These are phyloP conservation scores for Caenorhabditis inopinata DNA, from an alignment of 1,140 invertebrate genomes.

Conservation along the genomic window DNA sequence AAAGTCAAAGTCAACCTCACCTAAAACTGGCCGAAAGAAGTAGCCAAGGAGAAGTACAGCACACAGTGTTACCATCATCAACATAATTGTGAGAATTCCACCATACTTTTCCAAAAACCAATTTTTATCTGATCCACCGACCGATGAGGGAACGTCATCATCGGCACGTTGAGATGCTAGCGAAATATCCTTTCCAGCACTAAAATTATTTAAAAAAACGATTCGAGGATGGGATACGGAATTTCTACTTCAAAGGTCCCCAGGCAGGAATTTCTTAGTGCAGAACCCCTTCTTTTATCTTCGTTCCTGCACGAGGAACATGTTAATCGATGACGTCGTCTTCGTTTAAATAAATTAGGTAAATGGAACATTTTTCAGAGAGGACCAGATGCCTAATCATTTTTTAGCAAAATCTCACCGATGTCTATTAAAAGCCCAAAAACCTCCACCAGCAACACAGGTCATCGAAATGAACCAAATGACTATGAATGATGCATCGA, in stretches of 20 bases:
- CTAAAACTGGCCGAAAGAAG: conserved; percentile 58
- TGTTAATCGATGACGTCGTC: too few species aligned
- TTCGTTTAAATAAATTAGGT: too few species aligned
- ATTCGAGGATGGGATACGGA: not conserved
- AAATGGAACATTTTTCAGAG: too few species aligned
- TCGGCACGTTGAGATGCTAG: not conserved
- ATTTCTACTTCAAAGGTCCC: too few species aligned
- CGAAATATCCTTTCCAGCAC: conserved; percentile 24
- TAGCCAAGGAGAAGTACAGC: conserved; percentile 56
- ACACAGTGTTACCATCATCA: conserved; percentile 53
- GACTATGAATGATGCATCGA: conserved; percentile 48
- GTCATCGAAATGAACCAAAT: conserved; percentile 54
- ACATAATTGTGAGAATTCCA: conserved; percentile 45
- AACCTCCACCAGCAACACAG: conserved; percentile 47
- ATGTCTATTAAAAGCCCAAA: conserved; percentile 44
- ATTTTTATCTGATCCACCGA: conserved; percentile 18
- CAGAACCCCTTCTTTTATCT: too few species aligned
- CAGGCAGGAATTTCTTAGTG: too few species aligned
- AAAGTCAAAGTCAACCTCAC: conserved; percentile 40
- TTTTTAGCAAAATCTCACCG: too few species aligned
- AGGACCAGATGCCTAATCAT: too few species aligned
- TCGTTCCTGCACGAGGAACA: too few species aligned
- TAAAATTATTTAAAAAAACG: conserved; percentile 3
- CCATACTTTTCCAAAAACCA: conserved; percentile 17
- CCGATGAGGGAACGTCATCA: not conserved